Conservation (phyloP, 2,888 invertebrate genomes). For the Chaetogeoica ovagalla region DNA sequence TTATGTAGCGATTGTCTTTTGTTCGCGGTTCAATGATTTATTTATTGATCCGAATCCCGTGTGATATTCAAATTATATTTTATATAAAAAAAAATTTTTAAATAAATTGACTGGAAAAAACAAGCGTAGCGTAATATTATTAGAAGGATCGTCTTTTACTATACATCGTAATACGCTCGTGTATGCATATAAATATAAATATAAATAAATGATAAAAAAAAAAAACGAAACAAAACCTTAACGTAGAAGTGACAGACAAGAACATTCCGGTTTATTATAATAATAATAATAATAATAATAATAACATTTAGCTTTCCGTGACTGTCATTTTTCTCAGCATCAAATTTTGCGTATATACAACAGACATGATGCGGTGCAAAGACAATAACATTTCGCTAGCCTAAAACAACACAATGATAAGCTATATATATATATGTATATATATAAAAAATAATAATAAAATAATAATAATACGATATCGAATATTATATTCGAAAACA, state of each 20-base stretch:
- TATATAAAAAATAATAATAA: too few relatives aligned
- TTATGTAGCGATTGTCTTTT: too few relatives aligned
- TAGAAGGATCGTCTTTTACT: too few relatives aligned
- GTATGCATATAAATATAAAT: background rate
- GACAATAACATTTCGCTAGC: constrained; percentile 75
- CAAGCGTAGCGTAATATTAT: too few relatives aligned
- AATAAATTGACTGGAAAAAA: too few relatives aligned
- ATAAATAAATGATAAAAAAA: constrained; percentile 11
- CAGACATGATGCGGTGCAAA: constrained; percentile 78
- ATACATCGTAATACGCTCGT: background rate
- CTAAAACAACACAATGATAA: constrained; percentile 62
- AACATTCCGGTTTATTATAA: constrained; percentile 35
- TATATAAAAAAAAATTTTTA: too few relatives aligned
- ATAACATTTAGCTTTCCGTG: constrained; percentile 36
- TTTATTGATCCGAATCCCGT: too few relatives aligned
- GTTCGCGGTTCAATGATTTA: too few relatives aligned
- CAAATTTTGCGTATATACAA: constrained; percentile 64
- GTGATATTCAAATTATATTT: too few relatives aligned
- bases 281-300: constrained; percentile 24
- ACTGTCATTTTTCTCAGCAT: constrained; percentile 43
- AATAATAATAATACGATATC: constrained; percentile 51
- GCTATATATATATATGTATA: too few relatives aligned
- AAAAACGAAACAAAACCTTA: constrained; percentile 44
- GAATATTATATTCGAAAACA: too few relatives aligned
- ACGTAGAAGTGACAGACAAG: constrained; percentile 36